Evolutionary conservation across 2,797 vertebrate species (phyloP).

Genomic region (Typhlichthys subterraneus): DNA sequence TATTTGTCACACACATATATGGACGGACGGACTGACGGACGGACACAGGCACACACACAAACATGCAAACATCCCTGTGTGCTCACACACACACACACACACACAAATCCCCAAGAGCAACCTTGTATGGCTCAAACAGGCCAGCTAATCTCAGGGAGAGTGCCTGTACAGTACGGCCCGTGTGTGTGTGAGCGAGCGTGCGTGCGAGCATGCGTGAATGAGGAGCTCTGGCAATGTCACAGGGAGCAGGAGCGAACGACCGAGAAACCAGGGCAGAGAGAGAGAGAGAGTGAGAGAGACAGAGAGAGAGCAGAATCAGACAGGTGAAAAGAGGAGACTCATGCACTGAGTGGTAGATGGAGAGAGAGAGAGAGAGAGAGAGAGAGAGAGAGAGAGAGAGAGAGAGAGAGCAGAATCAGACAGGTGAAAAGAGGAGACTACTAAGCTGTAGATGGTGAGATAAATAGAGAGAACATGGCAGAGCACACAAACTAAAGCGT

Average conservation of each 20-base stretch:
- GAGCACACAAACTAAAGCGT: slow-evolving; percentile 32
- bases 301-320: neutral
- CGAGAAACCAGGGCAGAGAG: slow-evolving; percentile 33
- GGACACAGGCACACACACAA: neutral
- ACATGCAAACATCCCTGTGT: slow-evolving; percentile 21
- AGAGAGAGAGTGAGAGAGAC: slow-evolving; percentile 31
- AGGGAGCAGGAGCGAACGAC: slow-evolving; percentile 38
- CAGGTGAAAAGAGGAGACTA: slow-evolving; percentile 32
- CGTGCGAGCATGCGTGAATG: slow-evolving; percentile 16
- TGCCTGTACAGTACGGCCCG: slow-evolving; percentile 1
- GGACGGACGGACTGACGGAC: slow-evolving; percentile 8
- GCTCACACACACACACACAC: slow-evolving; percentile 24
- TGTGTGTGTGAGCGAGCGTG: slow-evolving; percentile 21
- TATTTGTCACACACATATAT: slow-evolving; percentile 31
- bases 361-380: slow-evolving; percentile 48
- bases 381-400: slow-evolving; percentile 38
- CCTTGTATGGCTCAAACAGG: slow-evolving; percentile 64
- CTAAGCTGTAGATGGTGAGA: slow-evolving; percentile 58
- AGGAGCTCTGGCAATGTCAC: slow-evolving; percentile 64
- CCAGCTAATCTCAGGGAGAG: slow-evolving; percentile 67
- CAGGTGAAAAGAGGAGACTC: slow-evolving; percentile 32
- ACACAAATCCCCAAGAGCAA: slow-evolving; percentile 62
- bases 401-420: neutral
- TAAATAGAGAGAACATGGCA: slow-evolving; percentile 41
- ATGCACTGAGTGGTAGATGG: slow-evolving; percentile 55